Evolutionary conservation across 1,140 invertebrate genomes (phyloP), one percentile per base, ranked within the genome.

Genomic region (Samia ricini): DNA sequence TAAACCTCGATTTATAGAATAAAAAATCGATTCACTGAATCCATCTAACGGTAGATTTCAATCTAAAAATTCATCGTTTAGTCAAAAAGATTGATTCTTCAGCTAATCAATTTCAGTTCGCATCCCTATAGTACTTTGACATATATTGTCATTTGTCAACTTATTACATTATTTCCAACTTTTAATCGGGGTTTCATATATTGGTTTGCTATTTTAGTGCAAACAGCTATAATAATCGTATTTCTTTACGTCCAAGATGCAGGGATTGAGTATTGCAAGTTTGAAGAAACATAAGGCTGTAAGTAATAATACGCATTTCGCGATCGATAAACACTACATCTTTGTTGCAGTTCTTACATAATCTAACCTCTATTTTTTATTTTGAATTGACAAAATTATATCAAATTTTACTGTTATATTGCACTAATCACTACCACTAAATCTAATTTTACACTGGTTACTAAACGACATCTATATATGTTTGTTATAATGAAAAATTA

Each of bases 271-370:
- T 56, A 21, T 89, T 56, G 68, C 82, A 56, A 89, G 87, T 63
- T 83, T 89, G 73, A 89, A 85, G 68, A 88, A 81, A 67, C 87
- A 89, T 69, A 88, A 88, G 67, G 87, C 87, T 69, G 87, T 89
- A 70, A 88, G 84, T 84, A 55, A 51, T 51, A 57, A 57, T 66
- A 60, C 2, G n/a, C 68, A 55, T 58, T 58, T 29, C 36, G 52
- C 51, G 19, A 50, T 56, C 29, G 66, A 60, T 20, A 24, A 18
- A 57, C 72, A 60, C 60, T 61, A 59, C 50, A 52, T 55, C 19
- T 24, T n/a, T 6, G 52, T 29, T 62, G 10, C 19, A 71, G 20
- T 69, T 76, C 83, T 89, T 87, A 89, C 80, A 87, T 89, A 88
- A 89, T 70, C 76, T 87, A 85, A 88, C 83, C 83, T 85, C 56